Percentiles rank a stretch among this genome's conserved stretches.
Conservation (phyloP, 2,113 vertebrate species). For the Gambusia affinis region DNA sequence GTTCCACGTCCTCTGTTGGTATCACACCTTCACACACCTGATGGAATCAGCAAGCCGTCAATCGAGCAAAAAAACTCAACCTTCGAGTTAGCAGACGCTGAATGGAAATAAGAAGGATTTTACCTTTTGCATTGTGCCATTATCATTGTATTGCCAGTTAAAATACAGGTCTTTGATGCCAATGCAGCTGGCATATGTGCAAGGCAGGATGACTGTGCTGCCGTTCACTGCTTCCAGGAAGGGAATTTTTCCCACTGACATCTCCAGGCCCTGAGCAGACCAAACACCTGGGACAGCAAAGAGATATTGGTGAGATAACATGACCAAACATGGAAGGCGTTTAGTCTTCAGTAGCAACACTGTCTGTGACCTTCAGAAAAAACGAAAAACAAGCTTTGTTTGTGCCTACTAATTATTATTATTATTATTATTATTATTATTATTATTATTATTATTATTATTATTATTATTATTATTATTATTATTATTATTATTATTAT, state of each 20-base stretch:
- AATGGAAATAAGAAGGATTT: background rate
- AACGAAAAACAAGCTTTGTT: background rate
- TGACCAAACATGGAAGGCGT: background rate
- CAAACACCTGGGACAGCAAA: constrained; percentile 62
- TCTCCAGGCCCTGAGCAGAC: constrained; percentile 83
- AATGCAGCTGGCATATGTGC: constrained; percentile 88
- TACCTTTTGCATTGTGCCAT: constrained; percentile 77
- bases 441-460: no score
- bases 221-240: constrained; percentile 88
- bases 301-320: background rate
- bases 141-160: constrained; percentile 84
- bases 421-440: no score
- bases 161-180: constrained; percentile 89
- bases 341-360: background rate
- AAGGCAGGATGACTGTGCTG: constrained; percentile 87
- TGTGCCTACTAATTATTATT: no score
- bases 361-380: background rate
- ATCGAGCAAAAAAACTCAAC: background rate
- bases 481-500: no score
- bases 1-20: constrained; percentile 54
- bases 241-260: constrained; percentile 87
- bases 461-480: no score
- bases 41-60: constrained; percentile 30
- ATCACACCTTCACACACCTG: constrained; percentile 83
- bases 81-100: background rate